These are phyloP conservation scores for Xylota sylvarum DNA, from an alignment of 2,888 invertebrate species.

Conservation along the genomic window DNA sequence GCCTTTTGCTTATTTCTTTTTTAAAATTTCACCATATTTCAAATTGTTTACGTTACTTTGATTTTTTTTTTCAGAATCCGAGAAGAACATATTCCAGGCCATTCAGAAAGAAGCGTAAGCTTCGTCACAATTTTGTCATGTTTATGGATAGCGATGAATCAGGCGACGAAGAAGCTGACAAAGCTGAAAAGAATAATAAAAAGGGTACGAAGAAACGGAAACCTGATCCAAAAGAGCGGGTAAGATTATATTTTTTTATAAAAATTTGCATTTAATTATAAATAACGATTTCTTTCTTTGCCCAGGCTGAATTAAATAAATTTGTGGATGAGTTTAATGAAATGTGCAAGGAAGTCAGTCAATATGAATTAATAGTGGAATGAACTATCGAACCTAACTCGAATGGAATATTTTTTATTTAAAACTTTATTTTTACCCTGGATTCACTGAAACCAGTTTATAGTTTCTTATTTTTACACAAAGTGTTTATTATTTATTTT, in stretches of 20 bases:
- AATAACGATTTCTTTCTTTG: constrained; percentile 5
- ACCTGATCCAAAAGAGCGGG: constrained; percentile 11
- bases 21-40: no score
- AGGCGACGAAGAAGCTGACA: constrained; percentile 78
- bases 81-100: constrained; percentile 81
- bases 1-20: no score
- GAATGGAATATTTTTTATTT: constrained; percentile 15
- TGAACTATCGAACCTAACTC: constrained; percentile 48
- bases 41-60: background rate
- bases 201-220: constrained; percentile 69
- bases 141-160: constrained; percentile 81
- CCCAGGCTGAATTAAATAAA: constrained; percentile 78
- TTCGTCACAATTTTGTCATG: constrained; percentile 78
- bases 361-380: constrained; percentile 82
- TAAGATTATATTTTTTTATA: background rate
- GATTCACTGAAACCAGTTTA: background rate
- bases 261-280: background rate
- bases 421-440: background rate
- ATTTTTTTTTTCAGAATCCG: constrained; percentile 78
- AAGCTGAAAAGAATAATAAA: constrained; percentile 72
- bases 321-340: constrained; percentile 82
- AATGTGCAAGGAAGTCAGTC: constrained; percentile 82
- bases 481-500: constrained; percentile 58
- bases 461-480: constrained; percentile 44
- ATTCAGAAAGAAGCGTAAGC: constrained; percentile 80